Conservation (phyloP, 2,888 invertebrate species). For the Idaea dimidiata region DNA sequence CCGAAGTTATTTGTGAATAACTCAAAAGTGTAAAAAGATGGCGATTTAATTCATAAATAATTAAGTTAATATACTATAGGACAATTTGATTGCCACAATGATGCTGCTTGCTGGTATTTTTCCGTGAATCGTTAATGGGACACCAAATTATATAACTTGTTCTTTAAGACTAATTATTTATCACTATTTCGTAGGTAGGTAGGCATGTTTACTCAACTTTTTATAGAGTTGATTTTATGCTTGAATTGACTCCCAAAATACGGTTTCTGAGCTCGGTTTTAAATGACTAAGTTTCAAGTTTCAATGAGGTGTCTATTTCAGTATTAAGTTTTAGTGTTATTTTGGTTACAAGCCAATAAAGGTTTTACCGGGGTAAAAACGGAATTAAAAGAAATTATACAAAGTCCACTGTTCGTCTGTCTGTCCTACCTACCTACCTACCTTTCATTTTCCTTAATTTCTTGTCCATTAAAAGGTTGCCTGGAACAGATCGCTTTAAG, state of each 20-base stretch:
- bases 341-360: not conserved
- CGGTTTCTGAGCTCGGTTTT: not conserved
- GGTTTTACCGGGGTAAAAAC: too few relatives aligned
- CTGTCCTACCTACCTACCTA: too few relatives aligned
- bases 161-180: not conserved
- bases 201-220: not conserved
- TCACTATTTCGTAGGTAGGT: not conserved
- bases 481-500: too few relatives aligned
- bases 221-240: not conserved
- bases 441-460: too few relatives aligned
- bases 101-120: not conserved
- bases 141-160: not conserved
- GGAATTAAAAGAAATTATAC: too few relatives aligned
- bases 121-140: not conserved
- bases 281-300: slow-evolving; percentile 14
- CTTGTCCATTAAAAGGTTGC: too few relatives aligned
- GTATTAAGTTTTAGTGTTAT: not conserved
- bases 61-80: not conserved
- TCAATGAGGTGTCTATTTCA: slow-evolving; percentile 17
- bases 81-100: not conserved
- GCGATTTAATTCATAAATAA: not conserved
- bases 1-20: too few relatives aligned
- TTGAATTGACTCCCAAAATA: not conserved
- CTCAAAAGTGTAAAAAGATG: not conserved
- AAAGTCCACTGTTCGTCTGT: too few relatives aligned